Conservation (phyloP, 2,797 vertebrate species). For the Helicolenus hilgendorfi region DNA sequence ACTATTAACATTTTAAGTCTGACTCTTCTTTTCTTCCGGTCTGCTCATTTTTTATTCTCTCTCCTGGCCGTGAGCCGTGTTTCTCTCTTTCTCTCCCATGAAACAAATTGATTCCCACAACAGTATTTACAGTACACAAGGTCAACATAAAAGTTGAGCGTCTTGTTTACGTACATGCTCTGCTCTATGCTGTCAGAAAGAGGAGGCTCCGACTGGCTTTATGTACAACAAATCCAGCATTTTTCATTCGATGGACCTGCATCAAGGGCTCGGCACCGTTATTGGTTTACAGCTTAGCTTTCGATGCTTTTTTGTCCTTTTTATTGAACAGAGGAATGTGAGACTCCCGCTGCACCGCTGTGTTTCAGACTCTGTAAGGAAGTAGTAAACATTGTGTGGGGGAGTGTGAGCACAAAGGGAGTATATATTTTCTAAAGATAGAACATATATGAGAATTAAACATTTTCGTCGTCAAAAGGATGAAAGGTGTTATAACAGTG, state of each 20-base stretch:
- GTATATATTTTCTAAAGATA: not conserved
- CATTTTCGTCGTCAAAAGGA: not conserved
- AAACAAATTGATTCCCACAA: constrained; percentile 20
- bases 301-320: constrained; percentile 2
- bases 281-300: constrained; percentile 25
- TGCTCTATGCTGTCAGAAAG: not conserved
- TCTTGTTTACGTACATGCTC: constrained; percentile 12
- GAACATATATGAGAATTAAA: not conserved
- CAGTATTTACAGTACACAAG: constrained; percentile 6
- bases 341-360: not conserved
- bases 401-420: not conserved
- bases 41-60: not conserved
- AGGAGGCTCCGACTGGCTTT: not conserved
- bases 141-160: constrained; percentile 7
- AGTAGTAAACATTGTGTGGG: not conserved
- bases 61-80: not conserved
- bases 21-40: not conserved
- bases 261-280: constrained; percentile 28
- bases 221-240: constrained; percentile 6
- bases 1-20: constrained; percentile 8
- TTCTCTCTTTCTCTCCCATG: not conserved
- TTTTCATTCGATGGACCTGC: constrained; percentile 20
- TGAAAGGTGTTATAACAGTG: not conserved
- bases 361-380: not conserved
- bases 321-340: constrained; percentile 16